phyloP scores from a whole-genome alignment of 1,140 invertebrate species.

The Whitmania pigra region DNA sequence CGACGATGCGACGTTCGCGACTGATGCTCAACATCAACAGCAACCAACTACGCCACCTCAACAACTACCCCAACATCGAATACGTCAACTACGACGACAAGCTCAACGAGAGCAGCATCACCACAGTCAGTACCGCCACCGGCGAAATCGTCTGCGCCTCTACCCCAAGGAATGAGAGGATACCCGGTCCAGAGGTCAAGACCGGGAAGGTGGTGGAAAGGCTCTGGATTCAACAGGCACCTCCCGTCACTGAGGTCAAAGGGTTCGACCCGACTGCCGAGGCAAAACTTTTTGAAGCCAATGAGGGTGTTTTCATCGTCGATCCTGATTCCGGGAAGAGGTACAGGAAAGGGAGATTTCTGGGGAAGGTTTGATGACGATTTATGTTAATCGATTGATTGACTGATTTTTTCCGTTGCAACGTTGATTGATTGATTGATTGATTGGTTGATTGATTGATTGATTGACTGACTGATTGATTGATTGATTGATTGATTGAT shows the following conservation, averaged over 20 bases:
- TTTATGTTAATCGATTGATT: too few species aligned
- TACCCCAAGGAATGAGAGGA: too few species aligned
- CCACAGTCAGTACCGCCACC: background rate
- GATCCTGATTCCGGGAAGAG: slow-evolving; percentile 7
- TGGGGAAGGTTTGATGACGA: slow-evolving; percentile 12
- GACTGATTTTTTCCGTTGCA: too few species aligned
- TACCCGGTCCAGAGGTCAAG: background rate
- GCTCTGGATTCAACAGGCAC: background rate
- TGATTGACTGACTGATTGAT: too few species aligned
- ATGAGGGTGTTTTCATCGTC: background rate
- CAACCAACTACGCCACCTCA: background rate
- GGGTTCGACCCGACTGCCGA: background rate
- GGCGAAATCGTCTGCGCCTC: background rate
- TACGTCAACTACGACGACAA: background rate
- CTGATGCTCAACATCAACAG: background rate
- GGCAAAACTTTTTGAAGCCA: background rate
- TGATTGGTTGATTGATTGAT: too few species aligned
- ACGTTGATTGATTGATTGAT: too few species aligned
- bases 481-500: too few species aligned
- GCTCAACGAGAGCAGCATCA: background rate
- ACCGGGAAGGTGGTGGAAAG: background rate
- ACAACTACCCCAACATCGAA: slow-evolving; percentile 2
- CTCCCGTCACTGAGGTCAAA: background rate
- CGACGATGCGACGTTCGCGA: background rate
- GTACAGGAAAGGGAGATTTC: slow-evolving; percentile 14